phyloP scores from a whole-genome alignment of 2,797 vertebrate species.

The Eulemur rubriventer region DNA sequence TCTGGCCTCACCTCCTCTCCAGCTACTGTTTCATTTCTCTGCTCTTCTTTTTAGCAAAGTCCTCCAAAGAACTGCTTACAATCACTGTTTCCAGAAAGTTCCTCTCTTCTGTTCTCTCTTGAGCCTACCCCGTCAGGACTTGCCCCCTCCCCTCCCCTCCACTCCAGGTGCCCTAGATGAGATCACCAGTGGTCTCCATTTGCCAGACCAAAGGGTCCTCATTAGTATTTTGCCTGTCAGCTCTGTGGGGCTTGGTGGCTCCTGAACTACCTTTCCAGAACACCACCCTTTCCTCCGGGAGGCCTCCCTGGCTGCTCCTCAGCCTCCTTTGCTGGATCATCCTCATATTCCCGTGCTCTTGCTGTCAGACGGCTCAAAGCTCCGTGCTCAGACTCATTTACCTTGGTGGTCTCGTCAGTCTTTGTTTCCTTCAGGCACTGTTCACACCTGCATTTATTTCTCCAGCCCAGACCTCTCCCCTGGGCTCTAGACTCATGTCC shows the following conservation, averaged over 20 bases:
- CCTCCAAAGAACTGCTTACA: not conserved
- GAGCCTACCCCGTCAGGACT: not conserved
- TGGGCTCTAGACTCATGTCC: too few relatives aligned
- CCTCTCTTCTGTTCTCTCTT: not conserved
- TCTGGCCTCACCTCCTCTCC: conserved; percentile 20
- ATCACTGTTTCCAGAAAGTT: not conserved
- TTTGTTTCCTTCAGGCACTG: too few relatives aligned
- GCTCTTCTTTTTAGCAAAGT: not conserved
- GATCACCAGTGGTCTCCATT: not conserved
- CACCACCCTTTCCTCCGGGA: not conserved
- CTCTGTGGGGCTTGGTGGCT: not conserved
- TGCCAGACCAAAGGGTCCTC: not conserved
- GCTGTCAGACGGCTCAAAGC: not conserved
- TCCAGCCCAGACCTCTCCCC: not conserved
- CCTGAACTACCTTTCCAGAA: not conserved
- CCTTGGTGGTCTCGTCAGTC: not conserved
- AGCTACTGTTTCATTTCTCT: not conserved
- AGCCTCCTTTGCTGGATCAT: not conserved
- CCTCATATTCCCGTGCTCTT: not conserved
- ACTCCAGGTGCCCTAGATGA: not conserved
- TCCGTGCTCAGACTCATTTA: not conserved
- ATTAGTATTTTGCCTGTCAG: not conserved
- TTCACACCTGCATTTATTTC: not conserved
- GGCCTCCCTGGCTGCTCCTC: not conserved
- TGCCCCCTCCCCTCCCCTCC: not conserved